Percentiles rank a stretch among this genome's conserved stretches.
Evolutionary conservation across 2,797 vertebrate genomes (phyloP).

Genomic region (Columba guinea): DNA sequence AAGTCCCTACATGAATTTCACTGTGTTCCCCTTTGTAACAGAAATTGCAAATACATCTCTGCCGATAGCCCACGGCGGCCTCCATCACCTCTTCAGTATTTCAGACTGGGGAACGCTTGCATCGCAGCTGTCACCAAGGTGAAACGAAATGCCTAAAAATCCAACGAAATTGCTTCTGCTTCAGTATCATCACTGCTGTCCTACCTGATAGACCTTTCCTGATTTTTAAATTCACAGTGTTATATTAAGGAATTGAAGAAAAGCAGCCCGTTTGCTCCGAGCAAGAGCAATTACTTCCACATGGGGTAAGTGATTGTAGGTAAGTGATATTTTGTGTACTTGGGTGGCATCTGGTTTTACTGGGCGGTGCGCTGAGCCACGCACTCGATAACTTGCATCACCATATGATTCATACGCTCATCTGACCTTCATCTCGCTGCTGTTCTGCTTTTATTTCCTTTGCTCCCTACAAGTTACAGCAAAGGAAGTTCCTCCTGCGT

Average conservation of each 20-base stretch:
- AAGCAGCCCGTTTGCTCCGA: neutral
- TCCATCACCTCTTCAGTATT: neutral
- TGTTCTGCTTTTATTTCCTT: slow-evolving; percentile 22
- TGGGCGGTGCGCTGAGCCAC: neutral
- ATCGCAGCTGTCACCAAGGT: neutral
- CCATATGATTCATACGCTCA: slow-evolving; percentile 46
- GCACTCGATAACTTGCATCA: neutral
- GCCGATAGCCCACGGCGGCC: neutral
- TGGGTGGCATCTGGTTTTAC: neutral
- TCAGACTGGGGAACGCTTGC: neutral
- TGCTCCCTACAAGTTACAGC: neutral
- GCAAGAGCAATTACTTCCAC: neutral
- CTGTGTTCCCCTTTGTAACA: neutral
- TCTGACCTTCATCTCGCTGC: slow-evolving; percentile 30
- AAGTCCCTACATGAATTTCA: neutral
- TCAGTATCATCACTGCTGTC: neutral
- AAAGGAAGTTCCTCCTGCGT: neutral
- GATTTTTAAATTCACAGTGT: neutral
- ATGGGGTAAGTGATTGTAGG: neutral
- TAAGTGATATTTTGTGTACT: neutral
- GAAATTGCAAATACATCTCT: neutral
- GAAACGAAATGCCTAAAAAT: neutral
- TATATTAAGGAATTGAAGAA: neutral
- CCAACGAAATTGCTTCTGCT: neutral
- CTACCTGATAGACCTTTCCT: neutral